Base-by-base conservation (phyloP, 2,888 invertebrate genomes). In the Coelinius sp. region DNA sequence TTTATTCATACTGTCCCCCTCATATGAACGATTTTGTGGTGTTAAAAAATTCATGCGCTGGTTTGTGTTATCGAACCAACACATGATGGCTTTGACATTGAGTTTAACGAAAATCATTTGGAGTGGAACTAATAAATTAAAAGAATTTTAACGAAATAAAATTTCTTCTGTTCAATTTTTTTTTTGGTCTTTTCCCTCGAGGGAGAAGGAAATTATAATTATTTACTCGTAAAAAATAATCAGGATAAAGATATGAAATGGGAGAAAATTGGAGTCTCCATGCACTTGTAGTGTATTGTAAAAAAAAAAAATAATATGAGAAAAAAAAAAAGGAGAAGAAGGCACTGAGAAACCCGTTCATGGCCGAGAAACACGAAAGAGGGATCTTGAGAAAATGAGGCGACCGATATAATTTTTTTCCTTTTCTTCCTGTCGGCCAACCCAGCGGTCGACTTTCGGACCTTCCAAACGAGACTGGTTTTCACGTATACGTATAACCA, bases 341-440 rank as follows among this genome's bases (percentile, higher is more conserved):
- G 12, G 62, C 67, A 63, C 46, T 38, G 67, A 62, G 56, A 73
- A 73, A 73, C 73, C 69, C 72, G 75, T 72, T 75, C 73, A 63
- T 59, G 66, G 70, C 59, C 27, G 63, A 70, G 72, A 69, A 65
- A 49, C 20, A 68, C 53, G 38, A 53, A 31, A 52, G 71, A 67
- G 52, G 41, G 38, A 62, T 69, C 72, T 70, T 46, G 70, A 73
- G 71, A 75, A 75, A 75, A 76, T 75, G 75, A 73, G 76, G 68
- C 74, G 73, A 70, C 70, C 73, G 59, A 68, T 65, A 68, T 73
- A 68, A 72, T 68, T 62, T 66, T 56, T 69, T 63, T 35, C 56
- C 24, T 71, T 12, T 56, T 68, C 56, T 44, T 66, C 49, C 44
- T 65, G 41, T 65, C 62, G 53, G 66, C 17, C 67, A 49, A 52